phyloP scores from a whole-genome alignment of 1,140 invertebrate genomes.

The Campodea augens region DNA sequence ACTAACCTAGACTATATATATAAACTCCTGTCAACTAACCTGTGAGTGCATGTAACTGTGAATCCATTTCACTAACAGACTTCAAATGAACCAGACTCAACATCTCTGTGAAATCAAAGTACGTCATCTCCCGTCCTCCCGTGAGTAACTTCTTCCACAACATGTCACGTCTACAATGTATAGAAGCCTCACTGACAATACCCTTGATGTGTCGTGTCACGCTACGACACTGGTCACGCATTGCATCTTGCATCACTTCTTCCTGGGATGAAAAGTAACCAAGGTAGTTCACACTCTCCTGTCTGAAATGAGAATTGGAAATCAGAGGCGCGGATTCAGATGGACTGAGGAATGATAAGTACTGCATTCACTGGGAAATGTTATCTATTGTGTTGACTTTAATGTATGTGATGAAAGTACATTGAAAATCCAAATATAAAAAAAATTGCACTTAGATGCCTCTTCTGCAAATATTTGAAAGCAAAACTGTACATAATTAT shows the following conservation, averaged over 20 bases:
- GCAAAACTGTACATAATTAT: too few relatives aligned
- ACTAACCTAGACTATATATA: too few relatives aligned
- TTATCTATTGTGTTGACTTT: too few relatives aligned
- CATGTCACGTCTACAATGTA: slow-evolving; percentile 48
- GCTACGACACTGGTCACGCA: slow-evolving; percentile 36
- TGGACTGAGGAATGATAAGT: too few relatives aligned
- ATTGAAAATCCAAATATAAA: too few relatives aligned
- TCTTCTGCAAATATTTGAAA: too few relatives aligned
- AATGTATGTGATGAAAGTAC: too few relatives aligned
- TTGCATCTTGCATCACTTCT: slow-evolving; percentile 45
- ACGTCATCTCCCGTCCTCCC: slow-evolving; percentile 29
- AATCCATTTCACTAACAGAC: slow-evolving; percentile 36
- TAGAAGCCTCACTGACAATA: slow-evolving; percentile 41
- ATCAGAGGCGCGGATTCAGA: too few relatives aligned
- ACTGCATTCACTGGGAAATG: too few relatives aligned
- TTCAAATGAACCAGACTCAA: slow-evolving; percentile 36
- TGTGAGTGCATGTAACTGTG: slow-evolving; percentile 32
- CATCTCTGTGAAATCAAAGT: slow-evolving; percentile 43
- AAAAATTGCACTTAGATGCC: too few relatives aligned
- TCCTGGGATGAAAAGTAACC: slow-evolving; percentile 58
- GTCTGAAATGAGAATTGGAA: too few relatives aligned
- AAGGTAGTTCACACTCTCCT: slow-evolving; percentile 49
- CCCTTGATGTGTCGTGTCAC: slow-evolving; percentile 37
- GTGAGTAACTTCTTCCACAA: slow-evolving; percentile 47
- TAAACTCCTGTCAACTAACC: too few relatives aligned